Percentiles rank a stretch among this genome's conserved stretches.
Evolutionary conservation across 2,113 vertebrate species (phyloP).

Genomic region (Pyxicephalus adspersus): DNA sequence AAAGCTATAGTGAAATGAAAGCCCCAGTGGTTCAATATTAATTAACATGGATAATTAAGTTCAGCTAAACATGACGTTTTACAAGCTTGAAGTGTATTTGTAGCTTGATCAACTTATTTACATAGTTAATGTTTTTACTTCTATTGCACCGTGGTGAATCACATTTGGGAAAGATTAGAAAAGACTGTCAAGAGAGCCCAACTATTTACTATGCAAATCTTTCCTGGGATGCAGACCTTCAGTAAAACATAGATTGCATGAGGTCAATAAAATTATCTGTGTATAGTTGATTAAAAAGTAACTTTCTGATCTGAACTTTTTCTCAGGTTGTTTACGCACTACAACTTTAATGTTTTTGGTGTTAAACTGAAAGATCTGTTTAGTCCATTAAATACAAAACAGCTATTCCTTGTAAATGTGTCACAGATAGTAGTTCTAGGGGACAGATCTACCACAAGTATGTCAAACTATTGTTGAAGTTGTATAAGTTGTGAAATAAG

Average conservation of each 20-base stretch:
- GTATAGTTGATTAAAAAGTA: background rate
- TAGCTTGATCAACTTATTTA: conserved; percentile 1
- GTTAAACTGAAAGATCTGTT: no score
- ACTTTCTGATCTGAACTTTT: background rate
- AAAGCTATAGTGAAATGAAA: conserved; percentile 36
- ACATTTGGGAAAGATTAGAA: background rate
- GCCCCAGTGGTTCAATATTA: conserved; percentile 22
- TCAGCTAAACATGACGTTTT: conserved; percentile 28
- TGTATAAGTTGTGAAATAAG: no score
- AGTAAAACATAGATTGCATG: background rate
- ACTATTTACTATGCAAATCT: background rate
- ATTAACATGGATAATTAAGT: conserved; percentile 43
- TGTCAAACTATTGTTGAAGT: no score
- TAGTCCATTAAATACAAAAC: no score
- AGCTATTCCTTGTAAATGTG: no score
- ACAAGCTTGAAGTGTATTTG: conserved; percentile 26
- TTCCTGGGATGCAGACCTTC: background rate
- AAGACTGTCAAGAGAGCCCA: conserved; percentile 1
- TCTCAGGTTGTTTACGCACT: no score
- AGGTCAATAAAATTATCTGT: background rate
- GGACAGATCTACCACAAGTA: no score
- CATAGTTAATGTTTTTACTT: background rate
- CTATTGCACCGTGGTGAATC: conserved; percentile 1
- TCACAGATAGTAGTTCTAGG: no score
- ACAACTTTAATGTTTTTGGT: no score